Evolutionary conservation across 2,888 invertebrate genomes (phyloP), one percentile per base, ranked within the genome.

Genomic region (Eupithecia exiguata): DNA sequence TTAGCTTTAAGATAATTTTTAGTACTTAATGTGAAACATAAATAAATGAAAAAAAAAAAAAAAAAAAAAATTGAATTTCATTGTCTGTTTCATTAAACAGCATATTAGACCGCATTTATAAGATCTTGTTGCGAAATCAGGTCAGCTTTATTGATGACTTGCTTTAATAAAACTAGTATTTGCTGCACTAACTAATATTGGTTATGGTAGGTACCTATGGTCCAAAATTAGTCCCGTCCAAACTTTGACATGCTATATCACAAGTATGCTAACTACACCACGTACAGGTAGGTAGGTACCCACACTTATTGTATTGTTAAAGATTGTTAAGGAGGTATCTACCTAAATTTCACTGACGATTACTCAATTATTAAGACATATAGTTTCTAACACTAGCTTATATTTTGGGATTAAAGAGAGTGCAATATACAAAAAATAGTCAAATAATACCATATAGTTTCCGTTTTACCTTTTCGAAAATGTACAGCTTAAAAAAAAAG

Each of bases 41-140:
- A n/a, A n/a, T n/a, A n/a, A n/a, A n/a, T n/a, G n/a, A n/a, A n/a
- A n/a, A n/a, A n/a, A n/a, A n/a, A n/a, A n/a, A n/a, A n/a, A n/a
- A n/a, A n/a, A n/a, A n/a, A n/a, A n/a, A n/a, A n/a, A n/a, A 76
- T 79, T 74, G 73, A 74, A 79, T 76, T 69, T 61, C 74, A 70
- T 77, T 76, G 75, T 75, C 38, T 46, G 30, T 63, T 63, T 75
- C 72, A 75, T 75, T 75, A 72, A 46, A 68, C n/a, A n/a, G n/a
- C n/a, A n/a, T n/a, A n/a, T n/a, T 72, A 67, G 69, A 49, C 49
- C 61, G 72, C 62, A 67, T 65, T 67, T 61, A 74, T 67, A 65
- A 38, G 36, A 62, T 35, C 62, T 14, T 25, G 58, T 65, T 67
- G 62, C 38, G 66, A 67, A 66, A 75, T 72, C 74, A 43, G 40